Evolutionary conservation across 2,113 vertebrate genomes (phyloP), one percentile per base, ranked within the genome.

Genomic region (Puffinus mauretanicus): DNA sequence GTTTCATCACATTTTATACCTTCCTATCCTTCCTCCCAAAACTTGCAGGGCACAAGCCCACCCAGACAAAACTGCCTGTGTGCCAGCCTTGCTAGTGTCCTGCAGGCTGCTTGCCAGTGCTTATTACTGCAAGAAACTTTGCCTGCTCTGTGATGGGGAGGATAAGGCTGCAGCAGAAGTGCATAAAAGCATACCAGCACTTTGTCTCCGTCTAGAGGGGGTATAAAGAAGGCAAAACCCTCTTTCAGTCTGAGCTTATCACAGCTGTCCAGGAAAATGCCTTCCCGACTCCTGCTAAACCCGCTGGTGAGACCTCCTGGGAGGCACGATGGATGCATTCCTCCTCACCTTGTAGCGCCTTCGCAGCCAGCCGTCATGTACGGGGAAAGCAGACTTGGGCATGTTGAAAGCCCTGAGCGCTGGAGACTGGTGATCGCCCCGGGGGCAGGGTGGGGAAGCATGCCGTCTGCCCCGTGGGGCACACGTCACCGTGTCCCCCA

Each of bases 381-480:
- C 1, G 1, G 27, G 17, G 27, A 61, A 85, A 57, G 7, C 7
- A 4, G 1, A 2, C 14, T 10, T 44, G 24, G 17, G 14, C 6
- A 6, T 8, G 2, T 8, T 24, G 62, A 29, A 77, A 61, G 20
- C 17, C 30, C 11, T 36, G 24, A 7, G 27, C 1, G 0, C 36
- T 42, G 25, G 38, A 65, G 2, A 44, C 9, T 0, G 1, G 6
- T 25, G 17, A 3, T 6, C 3, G 7, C 6, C 12, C 4, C 29
- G 12, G 10, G 8, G 13, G 14, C 9, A 34, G 24, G 19, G 11
- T 29, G 11, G 11, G 8, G 9, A 22, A 26, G 5, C 20, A 7
- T 58, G 27, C 9, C 0, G 0, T 44, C 15, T 18, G 8, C 6
- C 15, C 7, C 4, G 2, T n/a, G 42, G 3, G 20, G 18, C 4